Percentiles rank a stretch among this genome's conserved stretches.
These are phyloP conservation scores for Myopa testacea DNA, from an alignment of 2,888 invertebrate species.

Conservation along the genomic window DNA sequence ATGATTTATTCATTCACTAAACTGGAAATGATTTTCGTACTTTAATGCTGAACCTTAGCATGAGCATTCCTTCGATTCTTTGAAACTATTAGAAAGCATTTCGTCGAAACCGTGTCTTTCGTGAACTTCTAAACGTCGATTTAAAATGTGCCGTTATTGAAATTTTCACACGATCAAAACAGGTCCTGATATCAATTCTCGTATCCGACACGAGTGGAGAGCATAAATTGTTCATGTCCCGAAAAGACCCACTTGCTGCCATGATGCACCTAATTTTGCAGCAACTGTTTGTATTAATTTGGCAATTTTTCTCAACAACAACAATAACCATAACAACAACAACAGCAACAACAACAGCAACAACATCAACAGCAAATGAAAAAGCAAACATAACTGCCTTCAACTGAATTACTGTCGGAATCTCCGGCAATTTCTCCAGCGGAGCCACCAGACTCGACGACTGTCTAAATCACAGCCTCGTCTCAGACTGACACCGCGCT, in stretches of 20 bases:
- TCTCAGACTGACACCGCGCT: not conserved
- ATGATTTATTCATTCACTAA: no score
- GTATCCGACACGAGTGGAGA: not conserved
- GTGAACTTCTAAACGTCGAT: no score
- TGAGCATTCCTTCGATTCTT: no score
- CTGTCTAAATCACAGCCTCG: conserved; percentile 4
- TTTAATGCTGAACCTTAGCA: no score
- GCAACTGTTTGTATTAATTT: conserved; percentile 17
- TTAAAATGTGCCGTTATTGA: not conserved
- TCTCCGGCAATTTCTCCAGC: not conserved
- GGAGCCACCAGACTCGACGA: not conserved
- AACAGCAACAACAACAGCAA: no score
- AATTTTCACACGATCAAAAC: conserved; percentile 7
- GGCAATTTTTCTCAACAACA: not conserved
- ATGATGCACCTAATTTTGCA: not conserved
- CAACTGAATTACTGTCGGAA: not conserved
- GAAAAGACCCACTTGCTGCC: not conserved
- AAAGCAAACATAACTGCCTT: not conserved
- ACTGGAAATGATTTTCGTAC: no score
- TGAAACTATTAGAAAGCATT: no score
- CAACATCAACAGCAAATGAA: not conserved
- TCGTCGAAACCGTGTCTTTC: no score
- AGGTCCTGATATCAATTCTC: not conserved
- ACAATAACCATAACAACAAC: not conserved
- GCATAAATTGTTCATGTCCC: not conserved